Conservation (phyloP, 2,113 vertebrate species). For the Okapia johnstoni region DNA sequence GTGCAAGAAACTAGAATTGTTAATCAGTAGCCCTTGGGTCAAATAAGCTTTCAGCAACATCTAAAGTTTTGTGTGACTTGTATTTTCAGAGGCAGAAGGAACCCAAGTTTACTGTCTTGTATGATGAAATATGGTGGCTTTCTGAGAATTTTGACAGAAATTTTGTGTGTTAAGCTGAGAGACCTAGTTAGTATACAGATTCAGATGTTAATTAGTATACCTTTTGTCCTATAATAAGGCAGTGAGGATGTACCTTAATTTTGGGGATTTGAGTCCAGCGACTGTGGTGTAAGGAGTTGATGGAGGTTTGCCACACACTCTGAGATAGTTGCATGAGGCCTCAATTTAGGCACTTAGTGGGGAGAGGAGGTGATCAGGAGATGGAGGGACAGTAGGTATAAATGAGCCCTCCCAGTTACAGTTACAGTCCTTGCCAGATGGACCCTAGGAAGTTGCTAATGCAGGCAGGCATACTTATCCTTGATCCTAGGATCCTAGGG, state of each 20-base stretch:
- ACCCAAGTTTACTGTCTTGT: not conserved
- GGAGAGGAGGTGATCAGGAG: not conserved
- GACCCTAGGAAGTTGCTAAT: not conserved
- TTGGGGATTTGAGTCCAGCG: not conserved
- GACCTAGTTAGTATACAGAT: not conserved
- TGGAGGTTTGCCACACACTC: not conserved
- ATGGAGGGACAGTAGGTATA: not conserved
- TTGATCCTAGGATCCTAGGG: not conserved
- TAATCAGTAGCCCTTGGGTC: not conserved
- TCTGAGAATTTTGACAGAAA: not conserved
- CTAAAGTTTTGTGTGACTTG: not conserved
- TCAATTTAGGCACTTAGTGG: not conserved
- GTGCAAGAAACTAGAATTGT: not conserved
- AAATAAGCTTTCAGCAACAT: not conserved
- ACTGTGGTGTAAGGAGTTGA: not conserved
- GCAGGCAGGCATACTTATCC: not conserved
- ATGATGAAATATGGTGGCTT: not conserved
- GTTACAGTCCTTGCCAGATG: not conserved
- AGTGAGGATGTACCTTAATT: not conserved
- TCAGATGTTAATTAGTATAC: not conserved
- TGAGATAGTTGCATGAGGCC: not conserved
- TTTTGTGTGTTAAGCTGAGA: not conserved
- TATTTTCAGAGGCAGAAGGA: not conserved
- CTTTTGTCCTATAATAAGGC: not conserved
- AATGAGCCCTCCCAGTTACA: not conserved